Base-by-base conservation (phyloP, 2,888 invertebrate species). In the Apotomis turbidana region DNA sequence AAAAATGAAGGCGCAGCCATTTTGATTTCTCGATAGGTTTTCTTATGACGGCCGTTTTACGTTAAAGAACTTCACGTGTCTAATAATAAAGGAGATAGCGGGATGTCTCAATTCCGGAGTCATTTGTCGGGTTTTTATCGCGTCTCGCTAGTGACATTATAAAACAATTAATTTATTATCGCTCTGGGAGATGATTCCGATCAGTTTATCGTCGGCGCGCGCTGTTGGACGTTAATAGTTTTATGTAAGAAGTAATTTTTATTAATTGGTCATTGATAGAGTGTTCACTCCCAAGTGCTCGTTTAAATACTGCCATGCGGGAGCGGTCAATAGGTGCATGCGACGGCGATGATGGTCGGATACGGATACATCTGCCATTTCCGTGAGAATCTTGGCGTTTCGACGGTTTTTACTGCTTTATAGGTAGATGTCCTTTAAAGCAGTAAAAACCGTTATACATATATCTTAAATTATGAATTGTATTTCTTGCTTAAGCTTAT, bases 151-250 rank as follows among this genome's bases (percentile, higher is more conserved):
- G 90, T 90, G 91, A 91, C 90, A 89, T 88, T 89, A 91, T 91
- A 92, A 93, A 91, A 92, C 89, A 90, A 93, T 91, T 91, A 91
- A 92, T 93, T 93, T 93, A 92, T 90, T 91, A 89, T 86, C 81
- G 83, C 81, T 80, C 76, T 79, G 80, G 80, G 82, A 88, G 89
- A 89, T 87, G 90, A 88, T 91, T 89, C 83, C 84, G 89, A 91
- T 92, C 88, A 88, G 89, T 90, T 90, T 88, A 91, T 89, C 80
- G 86, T 78, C 81, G 85, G 84, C 84, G 86, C 83, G 80, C 86
- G 81, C 89, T 81, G 88, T 80, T 85, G 90, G 93, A 89, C 81
- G 84, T 89, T 90, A 91, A 90, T 90, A 89, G 87, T 90, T 90
- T 88, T 87, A 91, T 89, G 88, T 89, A 87, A 88, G 84, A 85